These are phyloP conservation scores for Colinus virginianus DNA, from an alignment of 2,113 vertebrate genomes.

Conservation along the genomic window DNA sequence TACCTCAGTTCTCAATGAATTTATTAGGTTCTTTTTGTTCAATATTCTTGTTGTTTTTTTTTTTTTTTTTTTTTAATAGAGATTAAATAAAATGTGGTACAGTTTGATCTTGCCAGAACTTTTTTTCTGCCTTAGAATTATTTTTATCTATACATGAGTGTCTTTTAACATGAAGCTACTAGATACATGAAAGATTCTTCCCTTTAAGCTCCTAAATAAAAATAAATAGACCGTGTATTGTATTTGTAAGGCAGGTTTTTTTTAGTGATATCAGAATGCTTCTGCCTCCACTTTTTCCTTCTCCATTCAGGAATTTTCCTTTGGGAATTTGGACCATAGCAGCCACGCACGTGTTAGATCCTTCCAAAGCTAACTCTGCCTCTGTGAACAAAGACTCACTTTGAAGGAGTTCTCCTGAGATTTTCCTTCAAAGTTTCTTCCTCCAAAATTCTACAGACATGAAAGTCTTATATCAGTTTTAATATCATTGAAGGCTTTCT, in stretches of 20 bases:
- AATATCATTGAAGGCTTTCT: background rate
- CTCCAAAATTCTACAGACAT: background rate
- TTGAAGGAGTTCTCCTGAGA: background rate
- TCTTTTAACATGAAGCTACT: background rate
- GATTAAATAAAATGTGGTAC: background rate
- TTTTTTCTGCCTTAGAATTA: conserved; percentile 6
- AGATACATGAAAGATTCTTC: background rate
- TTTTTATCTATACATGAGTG: background rate
- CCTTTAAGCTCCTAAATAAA: background rate
- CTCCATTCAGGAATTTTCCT: background rate
- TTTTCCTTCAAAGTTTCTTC: background rate
- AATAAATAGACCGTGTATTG: background rate
- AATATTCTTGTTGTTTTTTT: conserved; percentile 13
- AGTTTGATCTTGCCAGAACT: conserved; percentile 11
- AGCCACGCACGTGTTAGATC: background rate
- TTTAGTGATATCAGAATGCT: background rate
- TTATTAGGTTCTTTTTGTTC: background rate
- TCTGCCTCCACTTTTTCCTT: background rate
- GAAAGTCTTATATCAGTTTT: background rate
- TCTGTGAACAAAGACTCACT: background rate
- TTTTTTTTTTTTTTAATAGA: conserved; percentile 5
- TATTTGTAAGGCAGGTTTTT: background rate
- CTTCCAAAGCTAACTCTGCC: background rate
- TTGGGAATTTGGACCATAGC: background rate
- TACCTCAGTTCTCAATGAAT: background rate